A percentile compares a stretch with the other conserved stretches of the same genome.
Evolutionary conservation across 2,113 vertebrate species (phyloP).

Genomic region (Puntigrus tetrazona): DNA sequence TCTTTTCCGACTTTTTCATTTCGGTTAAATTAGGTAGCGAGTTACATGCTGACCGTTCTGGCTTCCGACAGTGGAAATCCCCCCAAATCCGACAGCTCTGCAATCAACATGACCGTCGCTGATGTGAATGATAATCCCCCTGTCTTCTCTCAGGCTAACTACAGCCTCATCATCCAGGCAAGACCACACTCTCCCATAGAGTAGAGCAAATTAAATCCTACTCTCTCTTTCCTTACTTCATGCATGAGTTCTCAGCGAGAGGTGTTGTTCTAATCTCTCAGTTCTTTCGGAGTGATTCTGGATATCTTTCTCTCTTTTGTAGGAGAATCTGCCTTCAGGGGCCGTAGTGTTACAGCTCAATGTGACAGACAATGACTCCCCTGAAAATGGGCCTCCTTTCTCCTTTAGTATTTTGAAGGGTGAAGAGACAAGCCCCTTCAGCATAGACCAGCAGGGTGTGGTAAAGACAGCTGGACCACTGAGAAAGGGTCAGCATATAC

Average conservation of each 20-base stretch:
- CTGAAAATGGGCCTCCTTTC: constrained; percentile 84
- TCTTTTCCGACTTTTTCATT: not conserved
- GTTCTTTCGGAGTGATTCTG: not conserved
- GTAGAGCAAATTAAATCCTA: constrained; percentile 15
- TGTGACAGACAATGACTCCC: constrained; percentile 81
- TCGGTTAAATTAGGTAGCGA: constrained; percentile 74
- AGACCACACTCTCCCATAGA: not conserved
- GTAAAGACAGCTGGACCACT: constrained; percentile 69
- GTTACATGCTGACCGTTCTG: constrained; percentile 80
- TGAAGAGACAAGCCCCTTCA: constrained; percentile 74
- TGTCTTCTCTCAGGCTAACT: constrained; percentile 79
- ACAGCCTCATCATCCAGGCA: constrained; percentile 84
- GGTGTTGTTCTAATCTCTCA: not conserved
- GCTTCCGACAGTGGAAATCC: constrained; percentile 81
- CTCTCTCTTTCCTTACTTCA: not conserved
- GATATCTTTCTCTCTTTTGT: not conserved
- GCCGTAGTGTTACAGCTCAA: constrained; percentile 76
- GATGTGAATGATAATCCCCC: constrained; percentile 86
- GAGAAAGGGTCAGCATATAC: constrained; percentile 74
- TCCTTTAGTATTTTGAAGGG: constrained; percentile 77
- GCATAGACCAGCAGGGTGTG: constrained; percentile 76
- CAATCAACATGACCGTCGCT: constrained; percentile 82
- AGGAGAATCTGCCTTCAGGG: constrained; percentile 83
- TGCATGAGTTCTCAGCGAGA: not conserved
- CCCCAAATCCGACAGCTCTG: constrained; percentile 73